These are phyloP conservation scores for Umimayanthus chanpuru DNA, from an alignment of 92 coral and sea anemone species.

Conservation along the genomic window DNA sequence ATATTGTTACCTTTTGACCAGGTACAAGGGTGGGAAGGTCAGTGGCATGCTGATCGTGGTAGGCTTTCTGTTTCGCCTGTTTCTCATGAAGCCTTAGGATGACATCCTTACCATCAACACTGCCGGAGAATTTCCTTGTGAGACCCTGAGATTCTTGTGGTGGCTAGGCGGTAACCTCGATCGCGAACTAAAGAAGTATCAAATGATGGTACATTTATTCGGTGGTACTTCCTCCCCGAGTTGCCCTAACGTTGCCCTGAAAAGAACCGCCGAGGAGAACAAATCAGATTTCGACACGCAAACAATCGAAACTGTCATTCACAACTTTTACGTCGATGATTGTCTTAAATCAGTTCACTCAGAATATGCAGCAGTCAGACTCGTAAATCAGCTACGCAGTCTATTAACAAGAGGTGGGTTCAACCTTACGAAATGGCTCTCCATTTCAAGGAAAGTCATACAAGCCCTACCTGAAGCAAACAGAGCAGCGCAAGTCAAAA, in stretches of 20 bases:
- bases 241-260: too few relatives aligned
- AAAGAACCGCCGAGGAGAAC: too few relatives aligned
- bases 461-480: conserved; percentile 24
- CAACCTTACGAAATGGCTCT: too few relatives aligned
- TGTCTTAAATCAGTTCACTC: conserved; percentile 17
- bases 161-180: not conserved
- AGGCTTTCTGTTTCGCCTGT: too few relatives aligned
- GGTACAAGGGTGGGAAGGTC: too few relatives aligned
- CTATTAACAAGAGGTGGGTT: not conserved
- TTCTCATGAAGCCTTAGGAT: too few relatives aligned
- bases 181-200: not conserved
- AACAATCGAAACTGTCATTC: too few relatives aligned
- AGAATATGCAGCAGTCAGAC: not conserved
- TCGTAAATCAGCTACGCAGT: not conserved
- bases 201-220: not conserved
- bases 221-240: too few relatives aligned
- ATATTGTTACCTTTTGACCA: too few relatives aligned
- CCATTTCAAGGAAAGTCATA: conserved; percentile 20
- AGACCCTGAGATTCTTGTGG: not conserved
- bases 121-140: too few relatives aligned
- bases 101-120: too few relatives aligned
- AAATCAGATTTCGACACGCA: not conserved
- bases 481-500: conserved; percentile 34
- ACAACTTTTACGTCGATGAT: not conserved
- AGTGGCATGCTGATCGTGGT: too few relatives aligned